Percentiles rank a stretch among this genome's conserved stretches.
These are phyloP conservation scores for Anguilla anguilla DNA, from an alignment of 2,797 vertebrate species.

Conservation along the genomic window DNA sequence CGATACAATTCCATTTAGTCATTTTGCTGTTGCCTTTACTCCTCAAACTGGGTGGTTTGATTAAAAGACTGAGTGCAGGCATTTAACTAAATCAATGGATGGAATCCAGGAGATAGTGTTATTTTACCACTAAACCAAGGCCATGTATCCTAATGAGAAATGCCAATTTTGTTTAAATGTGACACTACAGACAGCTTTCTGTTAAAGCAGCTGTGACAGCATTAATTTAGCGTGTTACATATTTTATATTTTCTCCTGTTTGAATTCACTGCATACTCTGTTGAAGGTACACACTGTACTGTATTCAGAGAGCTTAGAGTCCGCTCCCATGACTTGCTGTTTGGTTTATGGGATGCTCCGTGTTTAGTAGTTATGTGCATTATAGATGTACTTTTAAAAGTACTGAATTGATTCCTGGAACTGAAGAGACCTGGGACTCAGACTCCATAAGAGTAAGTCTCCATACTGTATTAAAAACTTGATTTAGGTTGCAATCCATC, in stretches of 20 bases:
- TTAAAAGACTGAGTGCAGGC: not conserved
- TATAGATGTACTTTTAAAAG: constrained; percentile 18
- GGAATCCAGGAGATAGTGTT: not conserved
- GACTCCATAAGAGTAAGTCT: constrained; percentile 11
- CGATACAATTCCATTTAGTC: not conserved
- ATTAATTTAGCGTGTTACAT: not conserved
- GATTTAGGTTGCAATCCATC: constrained; percentile 21
- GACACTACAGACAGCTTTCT: not conserved
- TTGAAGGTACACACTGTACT: not conserved
- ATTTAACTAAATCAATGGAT: not conserved
- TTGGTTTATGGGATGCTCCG: constrained; percentile 1
- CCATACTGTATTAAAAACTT: constrained; percentile 23
- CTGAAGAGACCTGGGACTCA: not conserved
- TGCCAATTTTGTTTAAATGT: not conserved
- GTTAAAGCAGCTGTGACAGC: not conserved
- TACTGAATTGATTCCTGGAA: not conserved
- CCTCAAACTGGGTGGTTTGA: not conserved
- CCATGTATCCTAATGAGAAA: not conserved
- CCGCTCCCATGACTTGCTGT: not conserved
- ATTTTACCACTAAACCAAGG: not conserved
- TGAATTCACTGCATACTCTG: not conserved
- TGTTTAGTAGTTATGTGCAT: not conserved
- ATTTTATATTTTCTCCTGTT: not conserved
- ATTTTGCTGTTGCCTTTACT: not conserved
- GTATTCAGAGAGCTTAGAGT: not conserved